Conservation (phyloP, 2,797 vertebrate genomes). For the Parauchenoglanis punctatus region DNA sequence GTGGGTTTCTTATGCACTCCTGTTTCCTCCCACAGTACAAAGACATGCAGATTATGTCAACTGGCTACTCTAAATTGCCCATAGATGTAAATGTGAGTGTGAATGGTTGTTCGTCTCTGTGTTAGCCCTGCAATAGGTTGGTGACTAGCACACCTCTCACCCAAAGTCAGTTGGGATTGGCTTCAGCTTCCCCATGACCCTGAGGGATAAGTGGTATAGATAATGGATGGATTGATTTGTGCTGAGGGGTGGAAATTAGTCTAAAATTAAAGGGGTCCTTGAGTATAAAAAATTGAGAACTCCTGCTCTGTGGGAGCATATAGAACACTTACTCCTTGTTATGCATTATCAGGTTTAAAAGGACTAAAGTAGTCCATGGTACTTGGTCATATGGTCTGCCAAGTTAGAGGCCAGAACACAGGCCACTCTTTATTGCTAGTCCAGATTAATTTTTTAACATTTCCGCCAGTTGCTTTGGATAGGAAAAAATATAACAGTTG, state of each 20-base stretch:
- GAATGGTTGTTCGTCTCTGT: no score
- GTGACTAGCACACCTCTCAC: no score
- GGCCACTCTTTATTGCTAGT: constrained; percentile 41
- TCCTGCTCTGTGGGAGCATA: background rate
- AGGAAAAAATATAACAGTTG: constrained; percentile 51
- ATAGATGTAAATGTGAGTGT: no score
- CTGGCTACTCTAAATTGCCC: no score
- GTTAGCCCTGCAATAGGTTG: no score
- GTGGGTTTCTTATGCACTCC: no score
- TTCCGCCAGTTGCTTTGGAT: constrained; percentile 50
- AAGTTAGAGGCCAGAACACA: constrained; percentile 39
- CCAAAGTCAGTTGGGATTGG: no score
- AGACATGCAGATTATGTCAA: no score
- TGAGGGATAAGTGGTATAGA: no score
- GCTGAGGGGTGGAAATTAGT: background rate
- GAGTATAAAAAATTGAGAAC: background rate
- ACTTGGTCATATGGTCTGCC: constrained; percentile 25
- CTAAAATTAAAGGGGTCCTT: background rate
- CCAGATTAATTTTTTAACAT: constrained; percentile 50
- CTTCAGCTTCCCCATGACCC: no score
- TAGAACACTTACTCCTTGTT: background rate
- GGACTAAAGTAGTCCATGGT: constrained; percentile 22
- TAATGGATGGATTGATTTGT: no score
- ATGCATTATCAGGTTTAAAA: constrained; percentile 33
- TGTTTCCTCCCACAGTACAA: no score